Percentiles rank a stretch among this genome's conserved stretches.
Conservation (phyloP, 2,888 invertebrate genomes). For the Rhagophthalmus giganteus region DNA sequence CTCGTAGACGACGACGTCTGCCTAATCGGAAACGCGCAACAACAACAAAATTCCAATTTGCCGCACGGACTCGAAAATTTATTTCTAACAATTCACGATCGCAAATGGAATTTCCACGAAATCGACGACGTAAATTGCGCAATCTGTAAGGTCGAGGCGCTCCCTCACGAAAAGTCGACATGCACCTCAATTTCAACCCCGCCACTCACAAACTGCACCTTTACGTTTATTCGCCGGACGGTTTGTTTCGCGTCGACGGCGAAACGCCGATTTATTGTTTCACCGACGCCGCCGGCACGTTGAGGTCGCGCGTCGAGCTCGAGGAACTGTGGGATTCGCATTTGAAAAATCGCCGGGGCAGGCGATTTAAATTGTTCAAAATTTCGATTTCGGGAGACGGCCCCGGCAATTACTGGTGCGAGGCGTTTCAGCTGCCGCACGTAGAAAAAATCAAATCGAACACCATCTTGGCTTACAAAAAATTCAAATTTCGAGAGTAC, state of each 20-base stretch:
- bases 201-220: constrained; percentile 44
- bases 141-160: constrained; percentile 30
- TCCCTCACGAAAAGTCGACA: constrained; percentile 7
- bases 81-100: constrained; percentile 10
- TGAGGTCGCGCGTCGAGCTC: constrained; percentile 56
- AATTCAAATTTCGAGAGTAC: constrained; percentile 47
- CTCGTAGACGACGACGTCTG: constrained; percentile 33
- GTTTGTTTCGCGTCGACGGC: constrained; percentile 58
- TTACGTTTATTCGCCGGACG: constrained; percentile 61
- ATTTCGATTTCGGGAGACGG: constrained; percentile 58
- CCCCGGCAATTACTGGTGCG: constrained; percentile 69
- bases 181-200: constrained; percentile 40
- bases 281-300: constrained; percentile 61
- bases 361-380: constrained; percentile 53
- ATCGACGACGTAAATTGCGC: constrained; percentile 29
- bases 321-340: constrained; percentile 44
- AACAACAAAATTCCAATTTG: too few relatives aligned
- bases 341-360: neutral
- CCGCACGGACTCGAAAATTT: neutral
- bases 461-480: constrained; percentile 58
- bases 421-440: constrained; percentile 59
- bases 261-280: constrained; percentile 62
- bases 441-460: constrained; percentile 58
- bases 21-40: constrained; percentile 23
- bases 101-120: constrained; percentile 14